Evolutionary conservation across 2,113 vertebrate genomes (phyloP), one percentile per base, ranked within the genome.

Genomic region (Rissa tridactyla): DNA sequence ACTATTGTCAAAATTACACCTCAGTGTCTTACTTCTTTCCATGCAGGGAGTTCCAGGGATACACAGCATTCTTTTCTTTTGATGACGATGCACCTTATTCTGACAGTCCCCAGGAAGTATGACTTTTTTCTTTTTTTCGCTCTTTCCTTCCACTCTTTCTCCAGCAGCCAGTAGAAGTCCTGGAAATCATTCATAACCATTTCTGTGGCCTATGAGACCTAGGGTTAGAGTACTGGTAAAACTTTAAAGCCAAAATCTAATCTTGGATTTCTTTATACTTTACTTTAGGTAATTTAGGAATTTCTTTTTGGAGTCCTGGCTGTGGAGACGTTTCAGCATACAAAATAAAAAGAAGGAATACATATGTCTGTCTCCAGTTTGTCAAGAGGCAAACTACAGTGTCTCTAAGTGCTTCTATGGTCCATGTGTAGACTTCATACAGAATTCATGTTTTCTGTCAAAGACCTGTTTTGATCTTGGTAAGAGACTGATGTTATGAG

Each of bases 51-150:
- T 95, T 86, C 26, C 32, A 80, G 64, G 16, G 38, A 22, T 65
- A 18, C 2, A 46, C 13, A 77, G 12, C 20, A 22, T 16, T 65
- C 40, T 84, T 91, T 91, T 78, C 27, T 78, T 32, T 75, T 64
- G 20, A 14, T 73, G 18, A 73, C 15, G 54, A 36, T 11, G 5
- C 8, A 68, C 13, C 15, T 87, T 0, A 1, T 91, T 94, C 36
- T 65, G 22, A 29, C 13, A 62, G 25, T 38, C 11, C 16, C 11
- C 30, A 51, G 4, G 8, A 69, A 46, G 4, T 32, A 10, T 11
- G 17, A 2, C 13, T 16, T 54, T 38, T 29, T 3, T 19, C 14
- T 54, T 38, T 29, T 3, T 29, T 44, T 13, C 2, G 0, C 1
- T 58, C 46, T 71, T 75, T 65, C 18, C 5, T 84, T 81, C 23